Percentiles rank a stretch among this genome's conserved stretches.
Evolutionary conservation across 2,888 invertebrate genomes (phyloP).

Genomic region (Platerodrilus igneus): DNA sequence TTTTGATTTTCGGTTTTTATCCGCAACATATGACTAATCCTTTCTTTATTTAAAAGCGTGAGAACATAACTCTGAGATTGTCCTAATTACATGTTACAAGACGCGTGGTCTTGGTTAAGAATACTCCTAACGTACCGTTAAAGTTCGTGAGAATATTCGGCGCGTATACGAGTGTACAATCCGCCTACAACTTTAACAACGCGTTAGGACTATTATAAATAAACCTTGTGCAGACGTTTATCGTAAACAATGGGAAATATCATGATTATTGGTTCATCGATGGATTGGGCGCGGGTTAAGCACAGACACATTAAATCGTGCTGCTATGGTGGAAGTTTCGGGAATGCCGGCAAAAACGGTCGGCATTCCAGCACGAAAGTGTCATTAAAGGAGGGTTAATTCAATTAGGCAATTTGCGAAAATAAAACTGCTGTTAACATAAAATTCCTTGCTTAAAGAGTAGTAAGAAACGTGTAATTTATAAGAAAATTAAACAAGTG

Average conservation of each 20-base stretch:
- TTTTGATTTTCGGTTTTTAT: too few species aligned
- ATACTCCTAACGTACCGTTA: too few species aligned
- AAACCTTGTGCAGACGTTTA: constrained; percentile 26
- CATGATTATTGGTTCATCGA: constrained; percentile 35
- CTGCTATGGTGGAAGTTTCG: constrained; percentile 25
- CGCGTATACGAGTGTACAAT: background rate
- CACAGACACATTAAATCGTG: constrained; percentile 27
- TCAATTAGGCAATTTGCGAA: too few species aligned
- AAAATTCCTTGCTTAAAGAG: too few species aligned
- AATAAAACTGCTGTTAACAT: too few species aligned
- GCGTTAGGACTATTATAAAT: constrained; percentile 16
- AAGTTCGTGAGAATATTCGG: too few species aligned
- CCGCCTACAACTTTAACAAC: constrained; percentile 17
- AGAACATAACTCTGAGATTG: constrained; percentile 42
- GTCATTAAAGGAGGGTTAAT: too few species aligned
- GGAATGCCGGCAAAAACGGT: constrained; percentile 19
- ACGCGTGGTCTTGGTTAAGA: constrained; percentile 41
- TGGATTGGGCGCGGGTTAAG: constrained; percentile 27
- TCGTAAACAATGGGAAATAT: constrained; percentile 36
- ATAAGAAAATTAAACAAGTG: too few species aligned
- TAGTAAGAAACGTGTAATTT: too few species aligned
- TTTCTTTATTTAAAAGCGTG: constrained; percentile 39
- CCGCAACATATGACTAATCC: constrained; percentile 24
- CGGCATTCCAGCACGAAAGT: constrained; percentile 14
- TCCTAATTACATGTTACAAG: constrained; percentile 44